These are phyloP conservation scores for Yasuhikotakia modesta DNA, from an alignment of 2,797 vertebrate genomes.

Conservation along the genomic window DNA sequence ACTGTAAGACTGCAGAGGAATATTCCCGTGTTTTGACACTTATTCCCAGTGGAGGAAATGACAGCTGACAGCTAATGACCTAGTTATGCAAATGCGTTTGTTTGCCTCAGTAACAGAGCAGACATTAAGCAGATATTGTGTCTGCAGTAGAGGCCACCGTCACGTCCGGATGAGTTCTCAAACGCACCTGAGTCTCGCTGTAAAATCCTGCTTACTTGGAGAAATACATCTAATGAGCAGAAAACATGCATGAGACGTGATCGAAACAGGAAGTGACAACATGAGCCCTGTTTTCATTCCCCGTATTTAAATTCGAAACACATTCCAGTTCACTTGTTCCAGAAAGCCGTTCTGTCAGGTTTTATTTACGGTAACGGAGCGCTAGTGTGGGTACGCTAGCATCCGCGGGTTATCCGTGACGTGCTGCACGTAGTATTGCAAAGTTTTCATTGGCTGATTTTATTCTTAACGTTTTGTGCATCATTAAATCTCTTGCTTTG, in stretches of 20 bases:
- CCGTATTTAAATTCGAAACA: not conserved
- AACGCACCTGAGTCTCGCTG: not conserved
- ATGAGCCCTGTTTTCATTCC: slow-evolving; percentile 1
- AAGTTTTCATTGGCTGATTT: too few relatives aligned
- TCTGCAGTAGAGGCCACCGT: slow-evolving; percentile 49
- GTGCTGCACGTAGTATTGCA: too few relatives aligned
- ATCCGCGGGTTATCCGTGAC: not conserved
- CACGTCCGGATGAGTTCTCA: slow-evolving; percentile 1
- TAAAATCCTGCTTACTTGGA: slow-evolving; percentile 7
- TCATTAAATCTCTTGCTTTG: too few relatives aligned
- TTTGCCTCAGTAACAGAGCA: slow-evolving; percentile 65
- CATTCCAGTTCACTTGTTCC: not conserved
- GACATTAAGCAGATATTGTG: slow-evolving; percentile 67
- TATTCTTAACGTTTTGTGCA: too few relatives aligned
- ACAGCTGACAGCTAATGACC: slow-evolving; percentile 76
- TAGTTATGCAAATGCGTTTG: slow-evolving; percentile 75
- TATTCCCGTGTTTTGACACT: slow-evolving; percentile 67
- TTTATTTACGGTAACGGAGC: not conserved
- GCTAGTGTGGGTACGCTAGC: not conserved
- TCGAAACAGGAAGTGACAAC: slow-evolving; percentile 6
- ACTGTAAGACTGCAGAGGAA: slow-evolving; percentile 39
- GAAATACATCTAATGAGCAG: slow-evolving; percentile 21
- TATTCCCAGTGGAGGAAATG: slow-evolving; percentile 68
- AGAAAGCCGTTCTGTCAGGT: not conserved
- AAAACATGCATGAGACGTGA: slow-evolving; percentile 17